A percentile compares a stretch with the other conserved stretches of the same genome.
Evolutionary conservation across 2,888 invertebrate species (phyloP).

Genomic region (Podotricha telesiphe): DNA sequence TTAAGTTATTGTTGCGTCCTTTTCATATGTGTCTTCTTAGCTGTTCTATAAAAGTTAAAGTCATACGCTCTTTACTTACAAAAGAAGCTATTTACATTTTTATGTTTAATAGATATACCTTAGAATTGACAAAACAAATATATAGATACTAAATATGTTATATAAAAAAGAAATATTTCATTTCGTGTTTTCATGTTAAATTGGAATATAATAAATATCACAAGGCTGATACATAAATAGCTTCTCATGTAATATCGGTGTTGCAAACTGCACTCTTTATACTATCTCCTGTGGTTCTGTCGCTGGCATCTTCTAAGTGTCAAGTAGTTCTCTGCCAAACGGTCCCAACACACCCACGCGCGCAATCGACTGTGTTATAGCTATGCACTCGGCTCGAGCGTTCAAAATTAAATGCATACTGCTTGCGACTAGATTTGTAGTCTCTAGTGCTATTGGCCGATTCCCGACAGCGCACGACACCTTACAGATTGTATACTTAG

Average conservation of each 20-base stretch:
- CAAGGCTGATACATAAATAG: slow-evolving; percentile 54
- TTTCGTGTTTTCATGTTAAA: not conserved
- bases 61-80: slow-evolving; percentile 76
- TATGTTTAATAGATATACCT: not conserved
- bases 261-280: slow-evolving; percentile 84
- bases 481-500: slow-evolving; percentile 73
- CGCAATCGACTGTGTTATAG: slow-evolving; percentile 70
- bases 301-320: slow-evolving; percentile 78
- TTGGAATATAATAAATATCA: not conserved
- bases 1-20: slow-evolving; percentile 68
- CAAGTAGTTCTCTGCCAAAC: slow-evolving; percentile 75
- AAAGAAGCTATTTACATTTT: slow-evolving; percentile 59
- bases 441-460: slow-evolving; percentile 83
- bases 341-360: slow-evolving; percentile 75
- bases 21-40: slow-evolving; percentile 79
- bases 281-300: slow-evolving; percentile 81
- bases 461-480: slow-evolving; percentile 81
- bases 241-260: slow-evolving; percentile 75
- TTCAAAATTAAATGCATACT: slow-evolving; percentile 81
- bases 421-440: slow-evolving; percentile 83
- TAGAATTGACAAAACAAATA: no score
- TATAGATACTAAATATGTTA: no score
- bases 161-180: no score
- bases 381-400: slow-evolving; percentile 81
- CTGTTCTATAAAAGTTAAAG: slow-evolving; percentile 75